Base-by-base conservation (phyloP, 2,797 vertebrate genomes). In the Anguilla obscura region DNA sequence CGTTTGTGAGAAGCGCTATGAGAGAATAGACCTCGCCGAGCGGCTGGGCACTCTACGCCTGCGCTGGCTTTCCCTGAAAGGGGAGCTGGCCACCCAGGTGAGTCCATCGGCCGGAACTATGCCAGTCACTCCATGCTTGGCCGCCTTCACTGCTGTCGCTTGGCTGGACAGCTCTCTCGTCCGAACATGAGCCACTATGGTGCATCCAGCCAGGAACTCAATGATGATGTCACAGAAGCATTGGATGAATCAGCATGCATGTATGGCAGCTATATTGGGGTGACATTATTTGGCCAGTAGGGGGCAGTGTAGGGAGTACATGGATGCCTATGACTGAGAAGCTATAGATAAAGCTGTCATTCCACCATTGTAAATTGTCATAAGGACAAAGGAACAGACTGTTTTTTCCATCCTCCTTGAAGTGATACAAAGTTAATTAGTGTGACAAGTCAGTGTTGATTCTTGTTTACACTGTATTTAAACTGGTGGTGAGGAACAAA, bases 21-120 rank as follows among this genome's bases (percentile, higher is more conserved):
- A 97, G 16, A 94, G 93, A 90, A 97, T 94, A 0, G 93, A 93
- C 56, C 97, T 97, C 87, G 97, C 98, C 0, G 98, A 99, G 91
- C 94, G 93, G 83, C 96, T 97, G 76, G 98, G 98, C 0, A 90
- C 92, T 12, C 91, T 98, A 91, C 96, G 95, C 92, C 90, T 94
- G 36, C 94, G 80, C 50, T 99, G 98, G 98, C 95, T 96, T 88
- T 88, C 87, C 3, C 87, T 98, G 24, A 94, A 96, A 8, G 95
- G 95, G 0, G 69, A 88, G 0, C 93, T 99, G 82, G 94, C 90
- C 86, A 93, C 90, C 91, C 96, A 97, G 97, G 98, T 99, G 87
- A 88, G 92, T 27, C 60, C 3, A 50, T 27, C 2, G 74, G 36
- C 5, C 0, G 21, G 1, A 8, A 30, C 4, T 14, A 14, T 36